Evolutionary conservation across 2,797 vertebrate species (phyloP).

Genomic region (Pseudomugil gertrudae): DNA sequence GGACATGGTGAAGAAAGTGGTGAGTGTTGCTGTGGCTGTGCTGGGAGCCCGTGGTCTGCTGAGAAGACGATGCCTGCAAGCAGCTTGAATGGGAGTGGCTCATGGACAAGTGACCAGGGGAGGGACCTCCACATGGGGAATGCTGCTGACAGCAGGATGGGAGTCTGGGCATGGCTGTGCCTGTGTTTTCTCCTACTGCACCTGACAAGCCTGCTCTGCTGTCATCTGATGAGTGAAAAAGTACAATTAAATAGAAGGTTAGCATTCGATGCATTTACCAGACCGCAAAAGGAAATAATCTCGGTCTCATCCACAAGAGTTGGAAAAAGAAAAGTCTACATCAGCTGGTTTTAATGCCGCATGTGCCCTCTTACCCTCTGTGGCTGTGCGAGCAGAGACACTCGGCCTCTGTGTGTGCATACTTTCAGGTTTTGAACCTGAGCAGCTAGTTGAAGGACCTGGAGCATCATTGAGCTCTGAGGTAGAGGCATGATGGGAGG

Average conservation of each 20-base stretch:
- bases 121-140: constrained; percentile 92
- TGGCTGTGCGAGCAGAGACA: constrained; percentile 81
- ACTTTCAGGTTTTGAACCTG: constrained; percentile 83
- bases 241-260: not conserved
- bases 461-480: constrained; percentile 93
- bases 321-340: constrained; percentile 7
- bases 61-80: constrained; percentile 88
- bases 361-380: constrained; percentile 83
- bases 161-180: constrained; percentile 92
- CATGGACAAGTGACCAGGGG: constrained; percentile 88
- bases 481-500: constrained; percentile 90
- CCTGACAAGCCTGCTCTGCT: constrained; percentile 84
- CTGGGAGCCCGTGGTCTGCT: constrained; percentile 79
- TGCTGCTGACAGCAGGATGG: constrained; percentile 98
- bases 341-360: constrained; percentile 19
- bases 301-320: not conserved
- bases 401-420: constrained; percentile 81
- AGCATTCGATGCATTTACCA: not conserved
- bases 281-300: not conserved
- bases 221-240: constrained; percentile 81
- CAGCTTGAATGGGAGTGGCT: constrained; percentile 92
- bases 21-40: constrained; percentile 85
- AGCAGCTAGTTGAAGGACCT: constrained; percentile 85
- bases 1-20: constrained; percentile 93
- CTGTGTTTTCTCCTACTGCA: constrained; percentile 83